These are phyloP conservation scores for Aplidium turbinatum DNA, from an alignment of 23 tunicate species.

Conservation along the genomic window DNA sequence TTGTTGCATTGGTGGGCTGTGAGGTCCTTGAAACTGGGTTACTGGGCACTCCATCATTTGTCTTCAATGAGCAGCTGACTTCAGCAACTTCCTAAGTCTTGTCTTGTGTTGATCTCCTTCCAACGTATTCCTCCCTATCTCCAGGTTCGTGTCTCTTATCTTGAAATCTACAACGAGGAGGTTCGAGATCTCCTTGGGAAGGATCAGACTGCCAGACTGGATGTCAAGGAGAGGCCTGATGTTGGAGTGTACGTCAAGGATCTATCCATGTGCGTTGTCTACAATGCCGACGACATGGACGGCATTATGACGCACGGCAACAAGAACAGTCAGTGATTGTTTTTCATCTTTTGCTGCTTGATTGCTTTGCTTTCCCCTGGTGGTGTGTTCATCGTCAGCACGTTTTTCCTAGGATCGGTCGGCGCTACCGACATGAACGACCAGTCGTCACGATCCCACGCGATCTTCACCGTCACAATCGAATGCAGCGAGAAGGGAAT, in stretches of 20 bases:
- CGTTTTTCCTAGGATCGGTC: constrained; percentile 67
- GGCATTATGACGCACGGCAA: constrained; percentile 92
- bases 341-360: neutral
- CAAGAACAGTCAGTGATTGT: constrained; percentile 60
- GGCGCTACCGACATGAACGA: constrained; percentile 98
- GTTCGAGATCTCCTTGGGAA: constrained; percentile 95
- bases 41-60: too few species aligned
- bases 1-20: too few species aligned
- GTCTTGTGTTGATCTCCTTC: neutral
- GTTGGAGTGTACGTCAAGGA: constrained; percentile 97
- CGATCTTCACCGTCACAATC: constrained; percentile 92
- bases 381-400: too few species aligned
- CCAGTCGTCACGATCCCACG: constrained; percentile 93
- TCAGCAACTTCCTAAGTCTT: neutral
- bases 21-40: too few species aligned
- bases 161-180: constrained; percentile 98
- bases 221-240: constrained; percentile 96
- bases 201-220: constrained; percentile 72
- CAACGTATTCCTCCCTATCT: neutral
- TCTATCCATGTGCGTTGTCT: constrained; percentile 88
- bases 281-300: constrained; percentile 99
- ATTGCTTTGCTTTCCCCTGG: constrained; percentile 1
- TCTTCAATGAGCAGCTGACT: too few species aligned
- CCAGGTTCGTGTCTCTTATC: constrained; percentile 88
- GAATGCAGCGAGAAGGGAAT: constrained; percentile 95